Base-by-base conservation (phyloP, 2,113 vertebrate species). In the Danionella cerebrum region DNA sequence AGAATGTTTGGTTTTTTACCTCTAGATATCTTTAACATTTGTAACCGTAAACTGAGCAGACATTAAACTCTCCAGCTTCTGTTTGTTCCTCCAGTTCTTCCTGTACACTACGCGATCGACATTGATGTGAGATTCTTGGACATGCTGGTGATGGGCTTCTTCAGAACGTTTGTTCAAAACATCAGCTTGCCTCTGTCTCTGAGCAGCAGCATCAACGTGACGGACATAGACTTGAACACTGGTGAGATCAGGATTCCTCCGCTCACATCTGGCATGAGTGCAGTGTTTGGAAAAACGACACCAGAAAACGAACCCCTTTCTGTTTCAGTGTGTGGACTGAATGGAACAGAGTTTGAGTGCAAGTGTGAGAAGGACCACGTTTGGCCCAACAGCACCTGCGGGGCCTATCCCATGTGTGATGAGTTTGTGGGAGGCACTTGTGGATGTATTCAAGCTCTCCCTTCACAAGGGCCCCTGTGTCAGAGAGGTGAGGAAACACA, bases 321-420 rank as follows among this genome's bases (percentile, higher is more conserved):
- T 25, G 22, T 14, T 27, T 14, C 21, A 45, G 42, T 45, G n/a
- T 45, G 42, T 45, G 42, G 18, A 16, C 19, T 45, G 13, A 45
- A 45, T 45, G 42, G 42, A 45, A 19, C 42, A 19, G 14, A 45
- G 14, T 79, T 72, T 38, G 64, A 50, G 36, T 81, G 78, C 41
- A 50, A 22, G 2, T 81, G 79, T 76, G 81, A 81, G 48, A 29
- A 71, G 7, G 3, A 57, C 27, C 64, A 71, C 27, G 14, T 57
- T 1, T 80, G 74, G 76, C 55, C 76, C 6, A 76, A 67, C 78
- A 51, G 77, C 25, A 66, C 51, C 38, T 82, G 80, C 64, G 35
- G 38, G 19, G 59, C n/a, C 35, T 70, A 72, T 41, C 54, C 71
- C 36, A 41, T 19, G 47, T 82, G 80, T 67, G 77, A 81, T 58